phyloP scores from a whole-genome alignment of 1,140 invertebrate genomes.

The Rhagoletis pomonella region DNA sequence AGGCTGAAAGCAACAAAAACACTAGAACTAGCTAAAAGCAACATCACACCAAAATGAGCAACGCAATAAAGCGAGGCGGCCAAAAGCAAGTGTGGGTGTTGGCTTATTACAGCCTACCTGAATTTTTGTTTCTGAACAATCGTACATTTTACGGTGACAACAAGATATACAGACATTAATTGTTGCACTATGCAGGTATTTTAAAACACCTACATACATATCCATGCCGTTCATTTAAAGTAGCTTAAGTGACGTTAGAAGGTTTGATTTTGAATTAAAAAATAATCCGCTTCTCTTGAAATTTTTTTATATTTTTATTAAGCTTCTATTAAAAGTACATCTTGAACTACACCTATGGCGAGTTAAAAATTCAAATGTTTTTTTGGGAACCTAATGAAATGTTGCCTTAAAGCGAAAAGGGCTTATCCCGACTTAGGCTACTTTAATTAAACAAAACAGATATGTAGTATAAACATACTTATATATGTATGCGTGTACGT shows the following conservation, averaged over 20 bases:
- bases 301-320: too few relatives aligned
- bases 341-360: too few relatives aligned
- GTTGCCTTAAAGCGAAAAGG: too few relatives aligned
- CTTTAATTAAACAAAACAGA: too few relatives aligned
- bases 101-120: constrained; percentile 47
- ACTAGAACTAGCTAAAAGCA: not conserved
- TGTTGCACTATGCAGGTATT: not conserved
- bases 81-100: constrained; percentile 41
- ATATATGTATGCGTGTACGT: not conserved
- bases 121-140: constrained; percentile 46
- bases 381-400: not conserved
- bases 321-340: too few relatives aligned
- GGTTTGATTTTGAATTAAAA: too few relatives aligned
- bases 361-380: too few relatives aligned
- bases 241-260: too few relatives aligned
- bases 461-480: too few relatives aligned
- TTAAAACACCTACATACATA: not conserved
- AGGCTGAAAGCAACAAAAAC: constrained; percentile 18
- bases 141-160: constrained; percentile 42
- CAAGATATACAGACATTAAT: constrained; percentile 44
- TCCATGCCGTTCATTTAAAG: not conserved
- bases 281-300: too few relatives aligned
- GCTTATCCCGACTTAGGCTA: too few relatives aligned
- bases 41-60: constrained; percentile 15
- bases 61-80: constrained; percentile 30